Conservation (phyloP, 2,797 vertebrate genomes). For the Takifugu ocellatus region DNA sequence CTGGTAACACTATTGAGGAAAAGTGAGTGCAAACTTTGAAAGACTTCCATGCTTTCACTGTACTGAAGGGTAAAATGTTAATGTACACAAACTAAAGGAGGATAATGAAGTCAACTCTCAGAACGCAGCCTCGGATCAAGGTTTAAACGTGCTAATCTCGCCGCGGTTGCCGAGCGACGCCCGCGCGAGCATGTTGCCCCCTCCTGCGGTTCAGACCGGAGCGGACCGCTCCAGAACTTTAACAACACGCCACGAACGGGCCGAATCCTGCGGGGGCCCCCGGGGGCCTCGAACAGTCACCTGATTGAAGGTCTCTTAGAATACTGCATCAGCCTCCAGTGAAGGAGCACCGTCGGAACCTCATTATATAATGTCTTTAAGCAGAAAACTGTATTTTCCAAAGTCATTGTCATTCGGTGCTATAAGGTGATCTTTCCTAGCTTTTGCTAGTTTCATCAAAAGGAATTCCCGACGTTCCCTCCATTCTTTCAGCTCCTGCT, state of each 20-base stretch:
- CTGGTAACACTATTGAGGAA: conserved; percentile 82
- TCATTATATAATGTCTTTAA: conserved; percentile 96
- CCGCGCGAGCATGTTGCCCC: conserved; percentile 35
- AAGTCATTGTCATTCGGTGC: conserved; percentile 98
- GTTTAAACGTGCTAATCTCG: conserved; percentile 46
- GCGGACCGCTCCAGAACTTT: conserved; percentile 52
- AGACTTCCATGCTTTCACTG: conserved; percentile 46
- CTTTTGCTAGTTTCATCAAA: conserved; percentile 97
- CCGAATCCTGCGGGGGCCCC: conserved; percentile 21
- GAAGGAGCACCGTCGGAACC: conserved; percentile 34
- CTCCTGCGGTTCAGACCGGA: conserved; percentile 50
- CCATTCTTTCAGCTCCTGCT: conserved; percentile 93
- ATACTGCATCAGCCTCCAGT: conserved; percentile 51
- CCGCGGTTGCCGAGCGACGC: conserved; percentile 48
- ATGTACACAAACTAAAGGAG: conserved; percentile 41
- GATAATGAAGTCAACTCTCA: conserved; percentile 32
- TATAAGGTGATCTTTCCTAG: conserved; percentile 96
- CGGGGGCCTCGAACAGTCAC: conserved; percentile 34
- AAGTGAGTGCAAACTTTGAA: conserved; percentile 72
- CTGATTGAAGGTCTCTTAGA: conserved; percentile 53
- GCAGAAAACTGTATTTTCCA: conserved; percentile 99
- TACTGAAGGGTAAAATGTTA: conserved; percentile 31
- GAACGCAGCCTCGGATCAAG: conserved; percentile 37
- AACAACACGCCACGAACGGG: conserved; percentile 47
- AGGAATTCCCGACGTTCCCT: conserved; percentile 91